These are phyloP conservation scores for Lepus timidus DNA, from an alignment of 2,113 vertebrate genomes.

Conservation along the genomic window DNA sequence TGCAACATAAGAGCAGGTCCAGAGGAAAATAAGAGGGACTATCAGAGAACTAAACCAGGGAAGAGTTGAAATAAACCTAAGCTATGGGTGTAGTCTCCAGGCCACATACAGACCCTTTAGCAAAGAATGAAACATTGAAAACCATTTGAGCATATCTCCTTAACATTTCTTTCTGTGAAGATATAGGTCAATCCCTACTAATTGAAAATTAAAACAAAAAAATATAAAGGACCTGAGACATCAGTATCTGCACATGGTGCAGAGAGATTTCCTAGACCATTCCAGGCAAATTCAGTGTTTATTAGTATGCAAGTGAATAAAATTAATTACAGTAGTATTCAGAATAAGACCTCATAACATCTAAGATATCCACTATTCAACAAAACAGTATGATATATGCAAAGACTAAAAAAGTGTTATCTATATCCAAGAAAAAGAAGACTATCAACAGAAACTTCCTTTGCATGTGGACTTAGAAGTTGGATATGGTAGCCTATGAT, in stretches of 20 bases:
- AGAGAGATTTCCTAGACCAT: neutral
- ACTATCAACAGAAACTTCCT: neutral
- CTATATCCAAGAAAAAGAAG: neutral
- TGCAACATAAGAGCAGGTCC: neutral
- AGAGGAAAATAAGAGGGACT: neutral
- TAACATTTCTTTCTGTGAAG: conserved; percentile 17
- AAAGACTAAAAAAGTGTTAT: neutral
- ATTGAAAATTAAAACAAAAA: conserved; percentile 5
- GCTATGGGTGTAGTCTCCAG: neutral
- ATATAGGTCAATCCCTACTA: neutral
- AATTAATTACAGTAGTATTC: neutral
- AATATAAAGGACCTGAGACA: neutral
- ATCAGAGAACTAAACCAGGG: conserved; percentile 29
- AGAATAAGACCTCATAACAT: neutral
- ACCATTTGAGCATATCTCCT: neutral
- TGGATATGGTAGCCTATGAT: no score
- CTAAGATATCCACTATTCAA: neutral
- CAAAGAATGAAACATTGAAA: neutral
- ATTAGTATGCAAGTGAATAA: conserved; percentile 8
- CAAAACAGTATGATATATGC: neutral
- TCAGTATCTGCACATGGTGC: neutral
- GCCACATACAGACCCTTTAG: neutral
- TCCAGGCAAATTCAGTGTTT: neutral
- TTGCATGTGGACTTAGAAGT: neutral
- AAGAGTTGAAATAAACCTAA: conserved; percentile 13